Evolutionary conservation across 2,888 invertebrate genomes (phyloP).

Genomic region (Lamproptera curius): DNA sequence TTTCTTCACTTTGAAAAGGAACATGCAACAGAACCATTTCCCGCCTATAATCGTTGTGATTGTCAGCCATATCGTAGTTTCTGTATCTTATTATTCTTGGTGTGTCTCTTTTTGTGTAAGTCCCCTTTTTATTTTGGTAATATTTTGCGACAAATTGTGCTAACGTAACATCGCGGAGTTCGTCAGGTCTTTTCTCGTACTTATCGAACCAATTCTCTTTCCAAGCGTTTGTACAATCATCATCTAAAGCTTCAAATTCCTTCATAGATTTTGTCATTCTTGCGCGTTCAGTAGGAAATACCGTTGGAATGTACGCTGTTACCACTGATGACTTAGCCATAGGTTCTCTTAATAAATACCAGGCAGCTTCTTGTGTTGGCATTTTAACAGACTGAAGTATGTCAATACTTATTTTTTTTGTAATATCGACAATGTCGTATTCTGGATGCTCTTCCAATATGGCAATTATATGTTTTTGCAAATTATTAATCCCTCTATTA

Average conservation of each 20-base stretch:
- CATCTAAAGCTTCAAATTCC: conserved; percentile 28
- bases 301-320: conserved; percentile 26
- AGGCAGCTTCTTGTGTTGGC: conserved; percentile 1
- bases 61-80: conserved; percentile 29
- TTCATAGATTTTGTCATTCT: conserved; percentile 37
- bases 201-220: conserved; percentile 46
- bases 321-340: conserved; percentile 25
- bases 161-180: conserved; percentile 35
- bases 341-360: not conserved
- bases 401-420: conserved; percentile 25
- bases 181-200: conserved; percentile 42
- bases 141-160: conserved; percentile 45
- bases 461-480: conserved; percentile 40
- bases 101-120: conserved; percentile 1
- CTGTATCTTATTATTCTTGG: conserved; percentile 20
- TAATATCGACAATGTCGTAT: conserved; percentile 29
- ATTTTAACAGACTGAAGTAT: conserved; percentile 1
- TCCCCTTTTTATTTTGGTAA: conserved; percentile 19
- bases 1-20: conserved; percentile 23
- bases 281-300: conserved; percentile 39
- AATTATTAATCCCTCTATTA: conserved; percentile 41
- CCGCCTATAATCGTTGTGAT: conserved; percentile 37
- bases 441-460: conserved; percentile 34
- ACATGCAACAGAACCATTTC: conserved; percentile 30
- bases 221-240: conserved; percentile 41